Conservation (phyloP, 2,113 vertebrate species). For the Spea multiplicata region DNA sequence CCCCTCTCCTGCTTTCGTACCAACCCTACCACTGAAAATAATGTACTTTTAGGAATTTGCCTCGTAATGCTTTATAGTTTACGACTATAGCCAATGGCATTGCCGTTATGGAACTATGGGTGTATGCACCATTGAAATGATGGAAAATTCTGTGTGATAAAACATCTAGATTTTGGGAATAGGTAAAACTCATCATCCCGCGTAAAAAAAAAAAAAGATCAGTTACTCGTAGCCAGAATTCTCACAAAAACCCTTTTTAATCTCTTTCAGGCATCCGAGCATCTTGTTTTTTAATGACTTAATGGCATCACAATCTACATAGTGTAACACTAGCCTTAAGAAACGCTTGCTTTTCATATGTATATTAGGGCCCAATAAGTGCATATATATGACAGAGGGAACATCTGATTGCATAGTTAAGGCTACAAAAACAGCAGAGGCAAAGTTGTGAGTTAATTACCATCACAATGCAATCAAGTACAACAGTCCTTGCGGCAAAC, state of each 20-base stretch:
- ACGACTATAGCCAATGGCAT: background rate
- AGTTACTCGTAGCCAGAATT: background rate
- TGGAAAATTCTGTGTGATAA: background rate
- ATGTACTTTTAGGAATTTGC: background rate
- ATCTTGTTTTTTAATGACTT: constrained; percentile 53
- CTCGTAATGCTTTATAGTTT: background rate
- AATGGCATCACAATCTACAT: constrained; percentile 55
- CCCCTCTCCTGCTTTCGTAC: background rate
- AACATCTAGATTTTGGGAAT: background rate
- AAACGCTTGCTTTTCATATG: constrained; percentile 69
- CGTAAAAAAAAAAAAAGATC: constrained; percentile 50
- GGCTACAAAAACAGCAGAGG: constrained; percentile 60
- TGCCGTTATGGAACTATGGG: background rate
- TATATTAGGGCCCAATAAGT: constrained; percentile 68
- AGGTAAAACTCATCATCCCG: background rate
- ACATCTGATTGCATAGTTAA: constrained; percentile 66
- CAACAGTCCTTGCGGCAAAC: constrained; percentile 69
- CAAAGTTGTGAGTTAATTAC: constrained; percentile 71
- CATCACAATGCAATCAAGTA: constrained; percentile 77
- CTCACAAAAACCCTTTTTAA: background rate
- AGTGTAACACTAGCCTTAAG: constrained; percentile 61
- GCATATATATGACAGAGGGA: constrained; percentile 67
- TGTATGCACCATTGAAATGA: background rate
- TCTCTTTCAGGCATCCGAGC: constrained; percentile 50
- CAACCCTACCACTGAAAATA: background rate